A percentile compares a stretch with the other conserved stretches of the same genome.
These are phyloP conservation scores for Pentalonia nigronervosa DNA, from an alignment of 1,140 invertebrate species.

Conservation along the genomic window DNA sequence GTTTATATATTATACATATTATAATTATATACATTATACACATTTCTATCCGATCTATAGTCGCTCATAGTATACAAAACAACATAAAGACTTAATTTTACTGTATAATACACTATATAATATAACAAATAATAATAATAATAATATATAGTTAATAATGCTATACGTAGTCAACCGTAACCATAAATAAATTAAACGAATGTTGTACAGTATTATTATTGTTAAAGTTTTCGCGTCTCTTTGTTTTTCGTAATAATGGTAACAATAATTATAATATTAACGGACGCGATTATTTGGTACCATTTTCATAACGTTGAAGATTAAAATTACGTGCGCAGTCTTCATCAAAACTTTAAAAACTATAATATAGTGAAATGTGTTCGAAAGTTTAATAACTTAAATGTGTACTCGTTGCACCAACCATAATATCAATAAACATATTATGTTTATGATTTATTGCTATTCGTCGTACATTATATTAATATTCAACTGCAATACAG, in stretches of 20 bases:
- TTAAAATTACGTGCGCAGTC: neutral
- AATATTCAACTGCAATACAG: neutral
- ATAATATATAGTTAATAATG: neutral
- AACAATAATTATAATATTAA: neutral
- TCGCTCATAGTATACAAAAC: neutral
- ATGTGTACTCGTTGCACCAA: neutral
- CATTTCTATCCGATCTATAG: neutral
- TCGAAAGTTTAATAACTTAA: neutral
- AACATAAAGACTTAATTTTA: neutral
- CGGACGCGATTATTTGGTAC: neutral
- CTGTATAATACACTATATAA: neutral
- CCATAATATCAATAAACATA: neutral
- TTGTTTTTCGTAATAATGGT: neutral
- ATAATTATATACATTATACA: neutral
- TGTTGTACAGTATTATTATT: neutral
- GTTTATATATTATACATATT: neutral
- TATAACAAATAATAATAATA: neutral
- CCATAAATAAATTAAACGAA: conserved; percentile 1
- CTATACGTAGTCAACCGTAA: neutral
- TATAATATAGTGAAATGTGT: neutral
- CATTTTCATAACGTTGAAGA: neutral
- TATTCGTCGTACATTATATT: neutral
- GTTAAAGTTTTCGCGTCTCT: neutral
- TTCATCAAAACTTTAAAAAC: neutral
- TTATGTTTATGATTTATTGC: neutral